Evolutionary conservation across 2,113 vertebrate genomes (phyloP).

Genomic region (Crotophaga sulcirostris): DNA sequence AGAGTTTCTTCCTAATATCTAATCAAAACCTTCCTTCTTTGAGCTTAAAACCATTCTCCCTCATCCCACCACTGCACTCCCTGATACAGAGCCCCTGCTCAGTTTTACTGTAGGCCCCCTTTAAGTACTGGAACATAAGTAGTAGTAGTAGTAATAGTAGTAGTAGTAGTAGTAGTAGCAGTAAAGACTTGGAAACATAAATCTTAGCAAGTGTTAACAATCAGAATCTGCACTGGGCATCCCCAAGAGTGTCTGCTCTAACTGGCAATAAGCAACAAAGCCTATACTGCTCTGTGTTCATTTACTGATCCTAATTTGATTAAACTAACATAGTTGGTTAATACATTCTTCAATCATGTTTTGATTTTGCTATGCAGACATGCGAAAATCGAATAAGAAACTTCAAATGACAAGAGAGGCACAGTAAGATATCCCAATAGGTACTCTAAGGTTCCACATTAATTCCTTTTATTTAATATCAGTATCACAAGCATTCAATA

Average conservation of each 20-base stretch:
- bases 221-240: not conserved
- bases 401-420: not conserved
- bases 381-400: not conserved
- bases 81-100: no score
- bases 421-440: conserved; percentile 9
- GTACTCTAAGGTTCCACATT: not conserved
- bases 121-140: not conserved
- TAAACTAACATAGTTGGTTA: not conserved
- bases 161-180: not conserved
- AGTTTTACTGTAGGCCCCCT: no score
- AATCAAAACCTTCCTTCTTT: no score
- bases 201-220: not conserved
- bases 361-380: not conserved
- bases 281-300: not conserved
- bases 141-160: not conserved
- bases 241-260: not conserved
- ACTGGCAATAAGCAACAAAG: not conserved
- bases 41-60: no score
- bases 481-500: conserved; percentile 20
- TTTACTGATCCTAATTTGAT: not conserved
- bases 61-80: no score
- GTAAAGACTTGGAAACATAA: not conserved
- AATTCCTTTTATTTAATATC: conserved; percentile 19
- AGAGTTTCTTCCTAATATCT: no score
- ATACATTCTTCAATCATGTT: not conserved